Evolutionary conservation across 2,797 vertebrate genomes (phyloP).

Genomic region (Ctenochaetus hawaiiensis): DNA sequence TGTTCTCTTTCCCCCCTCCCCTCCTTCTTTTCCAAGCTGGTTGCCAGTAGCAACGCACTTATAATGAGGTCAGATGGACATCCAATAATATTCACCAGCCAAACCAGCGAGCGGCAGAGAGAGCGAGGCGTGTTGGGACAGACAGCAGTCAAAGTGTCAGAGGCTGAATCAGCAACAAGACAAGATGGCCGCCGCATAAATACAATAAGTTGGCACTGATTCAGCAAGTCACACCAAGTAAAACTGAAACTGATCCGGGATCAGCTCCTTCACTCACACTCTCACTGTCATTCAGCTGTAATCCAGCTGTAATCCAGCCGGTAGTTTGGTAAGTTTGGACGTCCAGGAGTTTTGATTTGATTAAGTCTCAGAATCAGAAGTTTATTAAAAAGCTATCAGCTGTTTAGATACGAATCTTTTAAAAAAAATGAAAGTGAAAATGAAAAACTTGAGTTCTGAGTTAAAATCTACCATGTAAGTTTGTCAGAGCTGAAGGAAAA

Average conservation of each 20-base stretch:
- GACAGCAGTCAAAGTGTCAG: slow-evolving; percentile 69
- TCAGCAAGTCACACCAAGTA: background rate
- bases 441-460: no score
- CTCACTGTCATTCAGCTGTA: no score
- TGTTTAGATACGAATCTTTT: no score
- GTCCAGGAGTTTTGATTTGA: no score
- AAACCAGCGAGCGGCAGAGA: slow-evolving; percentile 44
- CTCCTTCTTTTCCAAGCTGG: slow-evolving; percentile 46
- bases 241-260: slow-evolving; percentile 7
- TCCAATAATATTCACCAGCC: slow-evolving; percentile 81
- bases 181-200: slow-evolving; percentile 68
- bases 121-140: slow-evolving; percentile 60
- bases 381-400: no score
- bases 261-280: background rate
- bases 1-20: slow-evolving; percentile 19
- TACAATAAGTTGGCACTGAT: slow-evolving; percentile 15
- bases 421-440: no score
- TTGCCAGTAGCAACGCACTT: slow-evolving; percentile 78
- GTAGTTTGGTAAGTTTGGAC: no score
- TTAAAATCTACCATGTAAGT: no score
- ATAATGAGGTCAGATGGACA: slow-evolving; percentile 86
- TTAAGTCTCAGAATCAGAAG: no score
- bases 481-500: background rate
- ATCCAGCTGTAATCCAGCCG: no score
- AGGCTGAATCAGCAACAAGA: slow-evolving; percentile 66